Percentiles rank a stretch among this genome's conserved stretches.
phyloP scores from a whole-genome alignment of 2,888 invertebrate species.

The Erynnis tages region DNA sequence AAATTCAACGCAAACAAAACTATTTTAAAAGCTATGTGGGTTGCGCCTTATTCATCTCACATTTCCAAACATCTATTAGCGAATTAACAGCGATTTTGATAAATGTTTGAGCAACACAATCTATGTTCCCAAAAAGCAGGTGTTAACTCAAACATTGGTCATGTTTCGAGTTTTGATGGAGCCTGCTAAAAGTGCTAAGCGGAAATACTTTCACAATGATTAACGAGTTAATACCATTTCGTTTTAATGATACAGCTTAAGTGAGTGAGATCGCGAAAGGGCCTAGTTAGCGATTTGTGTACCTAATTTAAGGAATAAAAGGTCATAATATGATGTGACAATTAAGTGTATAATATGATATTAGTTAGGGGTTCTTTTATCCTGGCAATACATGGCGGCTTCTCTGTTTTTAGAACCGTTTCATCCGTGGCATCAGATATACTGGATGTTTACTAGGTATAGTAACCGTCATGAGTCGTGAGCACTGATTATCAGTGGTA shows the following conservation, averaged over 20 bases:
- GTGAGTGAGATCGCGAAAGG: neutral
- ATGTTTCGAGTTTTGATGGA: conserved; percentile 9
- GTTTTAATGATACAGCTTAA: conserved; percentile 12
- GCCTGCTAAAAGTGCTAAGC: conserved; percentile 20
- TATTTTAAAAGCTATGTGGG: conserved; percentile 7
- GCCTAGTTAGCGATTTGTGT: neutral
- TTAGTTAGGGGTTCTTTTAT: no score
- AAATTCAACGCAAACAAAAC: neutral
- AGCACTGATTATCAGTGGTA: no score
- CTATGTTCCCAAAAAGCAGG: conserved; percentile 14
- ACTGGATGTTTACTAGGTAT: no score
- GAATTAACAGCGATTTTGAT: conserved; percentile 14
- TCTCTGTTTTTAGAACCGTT: no score
- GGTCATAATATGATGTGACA: neutral
- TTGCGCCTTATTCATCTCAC: conserved; percentile 3
- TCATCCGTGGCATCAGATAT: no score
- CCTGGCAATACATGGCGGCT: no score
- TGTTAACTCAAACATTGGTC: conserved; percentile 28
- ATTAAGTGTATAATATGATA: no score
- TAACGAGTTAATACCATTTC: conserved; percentile 18
- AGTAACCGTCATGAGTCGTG: no score
- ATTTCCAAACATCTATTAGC: conserved; percentile 23
- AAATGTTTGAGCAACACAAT: conserved; percentile 15
- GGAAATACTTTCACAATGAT: conserved; percentile 14
- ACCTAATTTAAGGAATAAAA: neutral